Conservation (phyloP, 2,797 vertebrate genomes). For the Gadopsis bispinosus region DNA sequence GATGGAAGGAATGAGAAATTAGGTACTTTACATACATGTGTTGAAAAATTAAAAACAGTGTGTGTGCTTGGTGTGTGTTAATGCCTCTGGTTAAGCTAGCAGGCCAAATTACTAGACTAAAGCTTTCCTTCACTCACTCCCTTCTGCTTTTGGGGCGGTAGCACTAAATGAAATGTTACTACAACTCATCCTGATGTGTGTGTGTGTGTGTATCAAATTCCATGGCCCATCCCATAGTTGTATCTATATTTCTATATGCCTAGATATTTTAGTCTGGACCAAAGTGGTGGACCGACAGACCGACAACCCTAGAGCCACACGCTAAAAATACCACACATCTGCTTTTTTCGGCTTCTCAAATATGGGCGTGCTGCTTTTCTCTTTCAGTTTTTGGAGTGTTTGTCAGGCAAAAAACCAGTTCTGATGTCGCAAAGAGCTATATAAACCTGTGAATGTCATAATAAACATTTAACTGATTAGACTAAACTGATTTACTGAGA, state of each 20-base stretch:
- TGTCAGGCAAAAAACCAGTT: too few relatives aligned
- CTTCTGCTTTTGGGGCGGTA: slow-evolving; percentile 18
- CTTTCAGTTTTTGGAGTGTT: too few relatives aligned
- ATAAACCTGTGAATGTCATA: too few relatives aligned
- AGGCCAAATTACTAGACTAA: slow-evolving; percentile 64
- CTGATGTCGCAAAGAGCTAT: not conserved
- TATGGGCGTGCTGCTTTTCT: not conserved
- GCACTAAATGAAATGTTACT: not conserved
- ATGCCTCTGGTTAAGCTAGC: slow-evolving; percentile 46
- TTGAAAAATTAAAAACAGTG: not conserved
- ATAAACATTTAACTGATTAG: not conserved
- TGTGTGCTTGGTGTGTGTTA: slow-evolving; percentile 35
- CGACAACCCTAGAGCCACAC: not conserved
- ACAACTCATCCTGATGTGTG: not conserved
- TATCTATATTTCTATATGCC: too few relatives aligned
- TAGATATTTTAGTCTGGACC: not conserved
- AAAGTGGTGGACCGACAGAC: not conserved
- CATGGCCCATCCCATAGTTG: not conserved
- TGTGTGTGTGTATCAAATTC: not conserved
- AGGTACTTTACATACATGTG: not conserved
- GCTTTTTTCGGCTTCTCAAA: not conserved
- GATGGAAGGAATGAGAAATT: not conserved
- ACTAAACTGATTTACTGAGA: not conserved
- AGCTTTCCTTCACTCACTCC: slow-evolving; percentile 57
- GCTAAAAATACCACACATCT: not conserved